These are phyloP conservation scores for Sepiola atlantica DNA, from an alignment of 2,888 invertebrate genomes.

Conservation along the genomic window DNA sequence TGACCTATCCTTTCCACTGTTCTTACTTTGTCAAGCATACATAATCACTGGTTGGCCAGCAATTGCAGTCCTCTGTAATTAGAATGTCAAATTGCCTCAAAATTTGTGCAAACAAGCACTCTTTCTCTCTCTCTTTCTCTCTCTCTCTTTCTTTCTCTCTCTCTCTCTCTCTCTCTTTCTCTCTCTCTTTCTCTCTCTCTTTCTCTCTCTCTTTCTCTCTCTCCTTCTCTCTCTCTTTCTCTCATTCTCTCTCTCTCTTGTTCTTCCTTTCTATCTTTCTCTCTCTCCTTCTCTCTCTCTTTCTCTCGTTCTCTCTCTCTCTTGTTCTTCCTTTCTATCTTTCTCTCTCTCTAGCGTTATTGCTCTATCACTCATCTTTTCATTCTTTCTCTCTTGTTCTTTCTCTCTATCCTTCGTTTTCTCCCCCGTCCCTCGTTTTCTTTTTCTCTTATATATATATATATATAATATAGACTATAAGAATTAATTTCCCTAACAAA, in stretches of 20 bases:
- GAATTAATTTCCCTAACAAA: too few species aligned
- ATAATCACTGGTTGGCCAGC: background rate
- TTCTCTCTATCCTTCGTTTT: background rate
- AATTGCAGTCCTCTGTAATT: background rate
- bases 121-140: background rate
- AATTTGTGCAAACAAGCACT: background rate
- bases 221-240: background rate
- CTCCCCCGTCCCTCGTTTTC: background rate
- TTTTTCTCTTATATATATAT: too few species aligned
- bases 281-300: background rate
- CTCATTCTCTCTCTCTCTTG: background rate
- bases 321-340: background rate
- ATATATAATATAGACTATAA: too few species aligned
- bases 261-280: background rate
- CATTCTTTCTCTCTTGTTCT: background rate
- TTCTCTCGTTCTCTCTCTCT: background rate
- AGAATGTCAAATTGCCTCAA: background rate
- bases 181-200: background rate
- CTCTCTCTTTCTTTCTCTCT: accelerated
- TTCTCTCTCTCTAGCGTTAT: background rate
- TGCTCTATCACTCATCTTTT: background rate
- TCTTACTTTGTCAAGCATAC: background rate
- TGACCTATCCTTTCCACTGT: background rate
- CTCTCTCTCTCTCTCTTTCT: background rate
- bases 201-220: background rate